Percentiles rank a stretch among this genome's conserved stretches.
These are phyloP conservation scores for Takifugu rubripes DNA, from an alignment of 2,797 vertebrate genomes.

Conservation along the genomic window DNA sequence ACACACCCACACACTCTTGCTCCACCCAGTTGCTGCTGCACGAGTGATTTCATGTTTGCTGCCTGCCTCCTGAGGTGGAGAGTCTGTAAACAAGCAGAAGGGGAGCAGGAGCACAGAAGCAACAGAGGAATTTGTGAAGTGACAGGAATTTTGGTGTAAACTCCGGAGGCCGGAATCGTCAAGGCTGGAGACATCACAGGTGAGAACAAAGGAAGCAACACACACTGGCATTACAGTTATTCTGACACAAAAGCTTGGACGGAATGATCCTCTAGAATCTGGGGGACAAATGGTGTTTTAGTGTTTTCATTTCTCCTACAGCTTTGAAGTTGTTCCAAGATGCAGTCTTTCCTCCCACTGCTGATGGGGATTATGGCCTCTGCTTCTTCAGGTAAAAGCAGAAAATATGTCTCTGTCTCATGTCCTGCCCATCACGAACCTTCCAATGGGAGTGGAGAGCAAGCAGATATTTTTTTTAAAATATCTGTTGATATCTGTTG, in stretches of 20 bases:
- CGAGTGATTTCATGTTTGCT: constrained; percentile 45
- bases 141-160: constrained; percentile 26
- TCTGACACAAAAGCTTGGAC: too few species aligned
- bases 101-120: constrained; percentile 42
- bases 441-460: too few species aligned
- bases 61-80: constrained; percentile 46
- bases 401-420: background rate
- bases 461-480: too few species aligned
- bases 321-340: constrained; percentile 58
- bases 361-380: constrained; percentile 56
- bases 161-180: constrained; percentile 50
- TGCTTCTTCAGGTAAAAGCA: constrained; percentile 54
- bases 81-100: constrained; percentile 49
- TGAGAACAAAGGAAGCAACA: constrained; percentile 32
- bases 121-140: constrained; percentile 14
- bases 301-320: constrained; percentile 14
- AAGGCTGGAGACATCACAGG: constrained; percentile 40
- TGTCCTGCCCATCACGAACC: background rate
- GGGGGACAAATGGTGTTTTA: constrained; percentile 21
- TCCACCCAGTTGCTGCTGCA: constrained; percentile 41
- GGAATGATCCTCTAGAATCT: too few species aligned
- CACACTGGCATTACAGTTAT: background rate
- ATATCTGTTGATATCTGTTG: too few species aligned
- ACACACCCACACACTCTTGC: constrained; percentile 15
- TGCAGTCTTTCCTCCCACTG: constrained; percentile 56